Evolutionary conservation across 2,797 vertebrate species (phyloP), one percentile per base, ranked within the genome.

Genomic region (Sebastes paucispinis): DNA sequence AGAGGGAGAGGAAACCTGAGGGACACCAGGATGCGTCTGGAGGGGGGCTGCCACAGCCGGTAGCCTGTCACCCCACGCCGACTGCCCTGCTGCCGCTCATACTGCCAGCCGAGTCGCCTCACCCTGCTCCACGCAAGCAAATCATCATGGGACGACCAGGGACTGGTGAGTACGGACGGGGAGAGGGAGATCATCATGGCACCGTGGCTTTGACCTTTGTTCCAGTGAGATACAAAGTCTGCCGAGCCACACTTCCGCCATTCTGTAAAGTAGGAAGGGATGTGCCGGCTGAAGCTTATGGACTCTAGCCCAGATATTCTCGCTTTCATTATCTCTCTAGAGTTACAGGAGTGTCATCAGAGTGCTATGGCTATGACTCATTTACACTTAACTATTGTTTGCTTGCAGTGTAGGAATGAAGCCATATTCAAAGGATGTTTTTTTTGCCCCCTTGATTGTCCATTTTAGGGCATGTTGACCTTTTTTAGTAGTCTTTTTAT

Each of bases 141-240:
- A 97, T 98, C 92, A 98, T 98, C 94, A 98, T 98, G 96, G 97
- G 97, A 77, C 95, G 97, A 9, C 97, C 97, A 2, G 97, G 97
- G 59, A 98, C 97, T 66, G 97, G 97, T 98, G 95, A 94, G 91
- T 32, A 69, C 31, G 34, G 18, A 12, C 3, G 14, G 58, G 79
- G 62, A 11, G 8, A n/a, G 29, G 55, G 32, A 39, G 18, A 22
- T 65, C 34, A 14, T 64, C 1, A 6, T 20, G 64, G 59, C 50
- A 4, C 22, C 32, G 62, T 57, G 54, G 62, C 13, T 67, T 75
- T 80, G 82, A 79, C 79, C 79, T 80, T 78, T 80, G 75, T 83
- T 87, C 59, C 10, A 18, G 12, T 80, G 67, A 69, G 43, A 78
- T 71, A 25, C 13, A 62, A 27, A 86, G 59, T 84, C 69, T 85